Conservation (phyloP, 2,888 invertebrate species). For the Allophyes oxyacanthae region DNA sequence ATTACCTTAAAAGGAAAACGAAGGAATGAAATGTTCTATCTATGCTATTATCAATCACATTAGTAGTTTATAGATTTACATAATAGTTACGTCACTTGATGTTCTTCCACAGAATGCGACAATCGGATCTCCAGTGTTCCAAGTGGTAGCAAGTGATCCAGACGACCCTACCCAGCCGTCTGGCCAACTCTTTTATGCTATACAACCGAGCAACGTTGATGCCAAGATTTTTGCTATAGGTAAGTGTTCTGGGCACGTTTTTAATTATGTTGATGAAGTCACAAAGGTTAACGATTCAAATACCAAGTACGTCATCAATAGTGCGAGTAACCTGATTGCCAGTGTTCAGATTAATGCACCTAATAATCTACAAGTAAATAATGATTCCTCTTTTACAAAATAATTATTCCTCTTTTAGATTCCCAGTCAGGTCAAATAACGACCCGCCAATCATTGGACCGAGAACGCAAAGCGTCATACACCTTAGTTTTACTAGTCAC, state of each 20-base stretch:
- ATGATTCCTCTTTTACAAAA: no score
- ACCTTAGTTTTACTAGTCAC: conserved; percentile 94
- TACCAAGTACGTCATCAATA: no score
- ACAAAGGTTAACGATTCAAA: no score
- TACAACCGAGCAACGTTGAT: conserved; percentile 92
- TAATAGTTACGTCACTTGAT: no score
- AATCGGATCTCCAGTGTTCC: conserved; percentile 92
- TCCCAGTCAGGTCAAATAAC: conserved; percentile 92
- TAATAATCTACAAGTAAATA: no score
- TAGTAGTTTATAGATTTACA: no score
- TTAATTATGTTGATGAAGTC: no score
- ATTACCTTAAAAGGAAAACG: no score
- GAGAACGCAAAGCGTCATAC: conserved; percentile 93
- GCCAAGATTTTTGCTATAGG: conserved; percentile 90
- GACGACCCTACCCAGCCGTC: conserved; percentile 94
- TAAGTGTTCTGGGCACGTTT: conserved; percentile 50
- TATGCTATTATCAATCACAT: no score
- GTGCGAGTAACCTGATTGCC: no score
- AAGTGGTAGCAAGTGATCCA: conserved; percentile 93
- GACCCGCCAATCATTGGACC: conserved; percentile 91
- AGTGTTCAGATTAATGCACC: no score
- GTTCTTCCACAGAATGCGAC: conserved; percentile 92
- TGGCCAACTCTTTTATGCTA: conserved; percentile 92
- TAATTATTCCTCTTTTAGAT: conserved; percentile 85
- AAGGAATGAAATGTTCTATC: no score